phyloP scores from a whole-genome alignment of 1,140 invertebrate genomes.

The Lordiphosa clarofinis region DNA sequence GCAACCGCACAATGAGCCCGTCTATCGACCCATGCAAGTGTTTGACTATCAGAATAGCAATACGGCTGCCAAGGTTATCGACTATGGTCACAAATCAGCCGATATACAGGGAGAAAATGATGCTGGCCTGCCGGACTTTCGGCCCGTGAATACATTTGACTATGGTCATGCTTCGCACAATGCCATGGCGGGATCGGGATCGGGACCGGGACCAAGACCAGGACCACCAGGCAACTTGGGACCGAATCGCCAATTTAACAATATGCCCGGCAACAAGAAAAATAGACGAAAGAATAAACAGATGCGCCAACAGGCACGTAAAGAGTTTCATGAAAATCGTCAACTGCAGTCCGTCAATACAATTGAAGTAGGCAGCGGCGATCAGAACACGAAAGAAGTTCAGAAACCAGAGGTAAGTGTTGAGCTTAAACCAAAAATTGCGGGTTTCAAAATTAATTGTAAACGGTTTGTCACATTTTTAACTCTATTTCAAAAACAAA shows the following conservation, averaged over 20 bases:
- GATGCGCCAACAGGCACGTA: constrained; percentile 16
- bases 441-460: too few relatives aligned
- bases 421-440: too few relatives aligned
- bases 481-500: too few relatives aligned
- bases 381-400: neutral
- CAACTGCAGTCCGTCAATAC: constrained; percentile 7
- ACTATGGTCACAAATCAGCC: constrained; percentile 85
- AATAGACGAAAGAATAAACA: neutral
- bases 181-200: constrained; percentile 1
- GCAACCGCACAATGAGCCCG: constrained; percentile 29
- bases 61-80: constrained; percentile 84
- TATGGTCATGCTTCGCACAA: constrained; percentile 81
- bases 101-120: neutral
- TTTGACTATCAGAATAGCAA: constrained; percentile 78
- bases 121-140: constrained; percentile 36
- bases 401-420: neutral
- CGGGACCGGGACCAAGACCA: constrained; percentile 4
- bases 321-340: constrained; percentile 24
- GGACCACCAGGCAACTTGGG: neutral
- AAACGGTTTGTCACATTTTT: too few relatives aligned
- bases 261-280: neutral
- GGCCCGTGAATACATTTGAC: constrained; percentile 82
- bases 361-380: neutral
- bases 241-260: constrained; percentile 11
- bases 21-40: constrained; percentile 68